phyloP scores from a whole-genome alignment of 2,113 vertebrate genomes.

The Mus musculus region DNA sequence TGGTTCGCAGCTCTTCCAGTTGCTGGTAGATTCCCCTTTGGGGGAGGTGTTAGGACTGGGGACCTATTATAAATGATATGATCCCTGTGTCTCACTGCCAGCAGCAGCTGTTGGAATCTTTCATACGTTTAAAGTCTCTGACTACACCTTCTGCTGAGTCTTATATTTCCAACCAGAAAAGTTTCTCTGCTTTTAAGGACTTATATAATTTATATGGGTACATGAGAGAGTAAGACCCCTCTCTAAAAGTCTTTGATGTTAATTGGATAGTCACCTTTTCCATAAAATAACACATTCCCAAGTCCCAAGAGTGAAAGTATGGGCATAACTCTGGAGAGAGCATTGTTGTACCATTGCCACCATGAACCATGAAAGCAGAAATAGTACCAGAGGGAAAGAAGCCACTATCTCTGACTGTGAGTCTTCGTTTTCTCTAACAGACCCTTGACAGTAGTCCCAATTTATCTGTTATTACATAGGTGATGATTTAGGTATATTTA shows the following conservation, averaged over 20 bases:
- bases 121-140: background rate
- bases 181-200: constrained; percentile 19
- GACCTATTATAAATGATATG: background rate
- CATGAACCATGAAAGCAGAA: background rate
- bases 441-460: background rate
- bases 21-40: background rate
- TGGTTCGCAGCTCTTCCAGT: background rate
- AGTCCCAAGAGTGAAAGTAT: background rate
- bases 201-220: background rate
- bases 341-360: background rate
- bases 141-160: background rate
- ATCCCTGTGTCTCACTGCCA: background rate
- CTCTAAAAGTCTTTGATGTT: constrained; percentile 27
- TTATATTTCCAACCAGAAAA: constrained; percentile 40
- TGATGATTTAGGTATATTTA: constrained; percentile 33
- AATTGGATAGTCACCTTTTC: background rate
- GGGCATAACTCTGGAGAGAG: background rate
- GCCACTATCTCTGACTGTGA: background rate
- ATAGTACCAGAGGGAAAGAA: background rate
- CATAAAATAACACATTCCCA: constrained; percentile 1
- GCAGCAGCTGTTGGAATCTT: background rate
- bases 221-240: background rate
- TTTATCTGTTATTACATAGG: constrained; percentile 20
- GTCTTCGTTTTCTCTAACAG: background rate
- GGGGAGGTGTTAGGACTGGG: background rate